These are phyloP conservation scores for Clepsis dumicolana DNA, from an alignment of 2,888 invertebrate species.

Conservation along the genomic window DNA sequence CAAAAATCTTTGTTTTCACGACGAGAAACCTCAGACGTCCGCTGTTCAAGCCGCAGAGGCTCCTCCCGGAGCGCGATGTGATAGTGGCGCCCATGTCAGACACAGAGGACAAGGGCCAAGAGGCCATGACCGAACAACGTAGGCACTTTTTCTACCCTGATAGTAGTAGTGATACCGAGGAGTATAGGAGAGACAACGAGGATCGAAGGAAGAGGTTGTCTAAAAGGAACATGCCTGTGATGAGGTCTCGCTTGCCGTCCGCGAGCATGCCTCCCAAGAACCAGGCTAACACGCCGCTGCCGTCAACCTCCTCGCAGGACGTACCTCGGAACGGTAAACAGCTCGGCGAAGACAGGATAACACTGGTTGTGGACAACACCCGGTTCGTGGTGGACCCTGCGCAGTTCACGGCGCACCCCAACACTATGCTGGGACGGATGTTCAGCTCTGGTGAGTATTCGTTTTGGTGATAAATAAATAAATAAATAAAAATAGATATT, in stretches of 20 bases:
- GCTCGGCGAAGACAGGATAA: conserved; percentile 91
- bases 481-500: no score
- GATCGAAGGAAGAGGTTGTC: conserved; percentile 88
- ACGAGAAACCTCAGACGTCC: conserved; percentile 52
- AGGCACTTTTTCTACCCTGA: conserved; percentile 85
- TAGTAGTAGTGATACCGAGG: conserved; percentile 95
- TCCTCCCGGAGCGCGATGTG: conserved; percentile 72
- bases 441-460: conserved; percentile 92
- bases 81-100: conserved; percentile 78
- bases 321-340: conserved; percentile 66
- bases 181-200: conserved; percentile 88
- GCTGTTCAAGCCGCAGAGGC: conserved; percentile 44
- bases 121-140: conserved; percentile 74
- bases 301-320: conserved; percentile 70
- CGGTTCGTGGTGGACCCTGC: conserved; percentile 95
- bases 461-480: no score
- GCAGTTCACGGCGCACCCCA: conserved; percentile 97
- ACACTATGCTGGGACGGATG: conserved; percentile 99
- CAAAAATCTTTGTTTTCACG: conserved; percentile 42
- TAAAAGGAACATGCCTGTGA: conserved; percentile 72
- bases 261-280: conserved; percentile 74
- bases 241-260: conserved; percentile 62
- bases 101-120: conserved; percentile 69
- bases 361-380: conserved; percentile 98
- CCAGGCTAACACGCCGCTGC: conserved; percentile 65